Conservation (phyloP, 1,140 invertebrate genomes). For the Atta colombica region DNA sequence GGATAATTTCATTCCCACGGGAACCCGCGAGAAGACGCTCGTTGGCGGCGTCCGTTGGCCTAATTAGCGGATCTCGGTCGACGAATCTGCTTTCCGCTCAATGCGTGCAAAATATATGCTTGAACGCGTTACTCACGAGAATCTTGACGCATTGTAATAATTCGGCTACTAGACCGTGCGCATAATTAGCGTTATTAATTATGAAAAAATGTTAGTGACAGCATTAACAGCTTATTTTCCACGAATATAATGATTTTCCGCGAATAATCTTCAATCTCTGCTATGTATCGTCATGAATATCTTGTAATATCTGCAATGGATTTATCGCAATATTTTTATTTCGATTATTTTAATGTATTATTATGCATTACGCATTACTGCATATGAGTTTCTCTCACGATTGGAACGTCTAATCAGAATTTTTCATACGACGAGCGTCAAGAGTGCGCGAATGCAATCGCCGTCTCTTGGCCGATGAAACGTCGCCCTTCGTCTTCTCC, state of each 20-base stretch:
- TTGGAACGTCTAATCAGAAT: constrained; percentile 52
- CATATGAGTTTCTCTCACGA: constrained; percentile 10
- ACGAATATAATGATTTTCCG: background rate
- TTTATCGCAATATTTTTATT: background rate
- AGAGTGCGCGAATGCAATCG: constrained; percentile 45
- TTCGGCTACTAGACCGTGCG: constrained; percentile 14
- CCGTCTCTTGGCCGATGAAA: constrained; percentile 26
- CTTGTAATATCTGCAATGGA: background rate
- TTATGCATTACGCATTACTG: background rate
- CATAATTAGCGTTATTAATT: constrained; percentile 46
- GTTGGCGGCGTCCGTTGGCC: constrained; percentile 49
- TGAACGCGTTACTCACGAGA: background rate
- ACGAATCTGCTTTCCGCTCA: constrained; percentile 44
- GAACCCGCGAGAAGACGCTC: constrained; percentile 60
- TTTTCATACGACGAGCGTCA: constrained; percentile 20
- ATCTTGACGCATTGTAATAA: constrained; percentile 37
- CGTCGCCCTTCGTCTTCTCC: constrained; percentile 31
- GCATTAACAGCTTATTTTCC: background rate
- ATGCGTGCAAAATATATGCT: background rate
- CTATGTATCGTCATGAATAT: background rate
- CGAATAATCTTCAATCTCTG: background rate
- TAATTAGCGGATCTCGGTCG: constrained; percentile 69
- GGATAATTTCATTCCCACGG: constrained; percentile 75
- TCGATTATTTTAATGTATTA: background rate
- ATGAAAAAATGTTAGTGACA: background rate